Evolutionary conservation across 2,113 vertebrate species (phyloP), one percentile per base, ranked within the genome.

Genomic region (Fukomys damarensis): DNA sequence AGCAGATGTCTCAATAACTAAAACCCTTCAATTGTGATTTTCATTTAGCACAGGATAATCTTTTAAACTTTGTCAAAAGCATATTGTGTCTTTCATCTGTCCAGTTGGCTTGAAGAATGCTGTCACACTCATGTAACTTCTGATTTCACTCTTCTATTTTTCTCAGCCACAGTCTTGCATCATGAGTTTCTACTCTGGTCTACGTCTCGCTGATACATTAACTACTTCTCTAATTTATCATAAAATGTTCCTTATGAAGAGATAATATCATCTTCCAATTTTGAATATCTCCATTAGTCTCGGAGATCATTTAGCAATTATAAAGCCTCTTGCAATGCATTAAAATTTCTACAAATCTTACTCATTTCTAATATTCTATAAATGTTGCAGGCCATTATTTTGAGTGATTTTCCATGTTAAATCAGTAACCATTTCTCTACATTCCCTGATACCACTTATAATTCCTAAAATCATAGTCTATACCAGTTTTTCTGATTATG

Each of bases 371-470:
- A 72, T 30, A 35, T 89, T 89, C 56, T 92, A 0, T 70, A 91
- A 56, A 24, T 86, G 35, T 22, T 93, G 22, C 14, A 66, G 28
- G 26, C 20, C 26, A 83, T 28, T 80, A 86, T 83, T 92, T 79
- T 94, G 52, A 3, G 43, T 95, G 43, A 80, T 88, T 86, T 56
- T 74, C 30, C 41, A 46, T 28, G 11, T n/a, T n/a, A 96, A 96
- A 77, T 81, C 26, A 49, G 30, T 96, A 66, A 56, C 8, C 16
- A 35, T 89, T n/a, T 66, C 46, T 35, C 26, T 54, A 77, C 2
- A 35, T 32, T 70, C 8, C 28, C 65, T 66, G 7, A 43, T 24
- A 52, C 24, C 93, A 59, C 0, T 19, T 82, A 52, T 38, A 52
- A 79, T 94, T 86, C 35, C 41, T 46, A 89, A 95, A 93, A 68